Percentiles rank a stretch among this genome's conserved stretches.
Evolutionary conservation across 2,113 vertebrate genomes (phyloP).

Genomic region (Channa argus): DNA sequence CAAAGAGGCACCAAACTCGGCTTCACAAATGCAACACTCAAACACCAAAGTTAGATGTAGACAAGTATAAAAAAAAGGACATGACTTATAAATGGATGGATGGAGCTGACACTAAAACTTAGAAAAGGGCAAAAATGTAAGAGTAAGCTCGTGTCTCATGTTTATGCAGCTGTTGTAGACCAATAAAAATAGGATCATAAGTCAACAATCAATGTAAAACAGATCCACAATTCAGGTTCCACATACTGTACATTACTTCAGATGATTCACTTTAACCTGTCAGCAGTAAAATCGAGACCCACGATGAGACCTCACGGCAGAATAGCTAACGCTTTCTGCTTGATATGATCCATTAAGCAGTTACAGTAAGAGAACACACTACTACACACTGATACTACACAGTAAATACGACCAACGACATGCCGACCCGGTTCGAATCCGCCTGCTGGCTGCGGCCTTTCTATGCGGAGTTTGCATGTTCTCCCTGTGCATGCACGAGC

Average conservation of each 20-base stretch:
- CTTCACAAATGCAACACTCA: neutral
- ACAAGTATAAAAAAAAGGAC: no score
- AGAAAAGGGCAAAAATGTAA: neutral
- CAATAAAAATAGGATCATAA: neutral
- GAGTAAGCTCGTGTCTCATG: neutral
- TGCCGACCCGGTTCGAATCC: no score
- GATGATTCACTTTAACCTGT: neutral
- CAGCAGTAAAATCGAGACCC: no score
- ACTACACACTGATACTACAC: neutral
- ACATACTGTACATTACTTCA: neutral
- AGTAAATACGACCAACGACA: neutral
- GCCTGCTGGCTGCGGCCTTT: no score
- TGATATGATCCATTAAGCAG: slow-evolving; percentile 26
- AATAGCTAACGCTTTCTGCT: slow-evolving; percentile 1
- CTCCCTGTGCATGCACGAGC: no score
- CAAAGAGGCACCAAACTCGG: neutral
- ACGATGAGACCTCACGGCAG: neutral
- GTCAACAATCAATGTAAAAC: neutral
- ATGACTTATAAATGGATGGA: neutral
- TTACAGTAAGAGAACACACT: neutral
- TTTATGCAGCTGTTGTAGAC: neutral
- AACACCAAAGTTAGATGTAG: neutral
- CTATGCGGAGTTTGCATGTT: no score
- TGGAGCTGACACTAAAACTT: neutral
- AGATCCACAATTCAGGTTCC: neutral